Evolutionary conservation across 2,797 vertebrate genomes (phyloP).

Genomic region (Dermochelys coriacea): DNA sequence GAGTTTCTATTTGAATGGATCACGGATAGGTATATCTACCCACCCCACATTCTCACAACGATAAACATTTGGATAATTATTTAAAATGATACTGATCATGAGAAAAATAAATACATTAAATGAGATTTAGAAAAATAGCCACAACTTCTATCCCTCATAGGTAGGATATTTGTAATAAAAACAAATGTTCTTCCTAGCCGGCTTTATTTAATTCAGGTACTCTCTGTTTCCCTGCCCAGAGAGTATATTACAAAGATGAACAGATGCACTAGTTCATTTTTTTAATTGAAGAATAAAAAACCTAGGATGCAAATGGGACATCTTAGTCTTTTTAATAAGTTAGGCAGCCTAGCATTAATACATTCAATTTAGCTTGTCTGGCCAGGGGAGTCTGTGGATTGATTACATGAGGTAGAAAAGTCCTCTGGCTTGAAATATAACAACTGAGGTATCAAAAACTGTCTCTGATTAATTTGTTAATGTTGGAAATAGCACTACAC

Average conservation of each 20-base stretch:
- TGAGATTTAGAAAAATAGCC: background rate
- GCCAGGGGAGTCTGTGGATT: background rate
- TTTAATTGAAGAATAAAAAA: slow-evolving; percentile 30
- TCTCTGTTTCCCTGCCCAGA: slow-evolving; percentile 26
- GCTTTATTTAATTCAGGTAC: slow-evolving; percentile 45
- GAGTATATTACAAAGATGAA: slow-evolving; percentile 29
- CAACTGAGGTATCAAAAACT: background rate
- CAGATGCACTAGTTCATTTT: background rate
- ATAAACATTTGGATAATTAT: background rate
- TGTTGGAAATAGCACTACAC: background rate
- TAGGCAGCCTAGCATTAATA: slow-evolving; percentile 6
- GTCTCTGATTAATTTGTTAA: slow-evolving; percentile 9
- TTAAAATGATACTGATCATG: background rate
- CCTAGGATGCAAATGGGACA: slow-evolving; percentile 22
- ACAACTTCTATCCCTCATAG: background rate
- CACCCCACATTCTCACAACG: background rate
- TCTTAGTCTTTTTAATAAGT: slow-evolving; percentile 6
- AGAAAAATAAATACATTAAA: background rate
- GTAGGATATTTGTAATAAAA: slow-evolving; percentile 32
- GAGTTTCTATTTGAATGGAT: background rate
- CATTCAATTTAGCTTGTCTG: background rate
- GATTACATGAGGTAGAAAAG: background rate
- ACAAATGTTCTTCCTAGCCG: background rate
- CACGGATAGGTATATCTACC: background rate
- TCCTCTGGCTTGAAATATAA: background rate